These are phyloP conservation scores for Antheraea mylitta DNA, from an alignment of 1,140 invertebrate genomes.

Conservation along the genomic window DNA sequence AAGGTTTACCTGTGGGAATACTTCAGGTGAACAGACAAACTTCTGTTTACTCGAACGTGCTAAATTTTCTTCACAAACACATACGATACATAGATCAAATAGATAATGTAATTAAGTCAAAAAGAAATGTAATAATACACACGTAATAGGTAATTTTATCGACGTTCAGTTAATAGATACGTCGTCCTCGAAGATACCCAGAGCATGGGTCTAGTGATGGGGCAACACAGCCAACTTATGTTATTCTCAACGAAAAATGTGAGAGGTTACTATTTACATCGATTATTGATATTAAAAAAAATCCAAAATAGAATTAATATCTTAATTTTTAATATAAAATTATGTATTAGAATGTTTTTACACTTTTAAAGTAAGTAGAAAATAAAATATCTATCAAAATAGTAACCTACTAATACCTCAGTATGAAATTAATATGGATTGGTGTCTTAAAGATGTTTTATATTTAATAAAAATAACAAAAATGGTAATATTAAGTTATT, in stretches of 20 bases:
- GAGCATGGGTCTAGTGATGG: neutral
- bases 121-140: neutral
- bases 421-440: neutral
- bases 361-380: neutral
- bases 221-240: neutral
- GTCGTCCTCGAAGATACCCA: neutral
- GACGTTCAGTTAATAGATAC: neutral
- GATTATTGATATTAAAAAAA: neutral
- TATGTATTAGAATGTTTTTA: neutral
- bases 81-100: neutral
- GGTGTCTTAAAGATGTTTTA: neutral
- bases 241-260: neutral
- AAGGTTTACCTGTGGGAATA: neutral
- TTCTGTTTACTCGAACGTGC: neutral
- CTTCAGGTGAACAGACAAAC: neutral
- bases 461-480: too few relatives aligned
- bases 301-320: neutral
- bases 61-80: neutral
- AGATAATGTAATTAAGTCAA: neutral
- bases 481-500: neutral
- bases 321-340: neutral
- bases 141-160: constrained; percentile 1
- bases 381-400: neutral
- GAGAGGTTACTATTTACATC: neutral
- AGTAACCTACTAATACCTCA: neutral